A percentile compares a stretch with the other conserved stretches of the same genome.
phyloP scores from a whole-genome alignment of 2,888 invertebrate species.

The Drosophila siamana region DNA sequence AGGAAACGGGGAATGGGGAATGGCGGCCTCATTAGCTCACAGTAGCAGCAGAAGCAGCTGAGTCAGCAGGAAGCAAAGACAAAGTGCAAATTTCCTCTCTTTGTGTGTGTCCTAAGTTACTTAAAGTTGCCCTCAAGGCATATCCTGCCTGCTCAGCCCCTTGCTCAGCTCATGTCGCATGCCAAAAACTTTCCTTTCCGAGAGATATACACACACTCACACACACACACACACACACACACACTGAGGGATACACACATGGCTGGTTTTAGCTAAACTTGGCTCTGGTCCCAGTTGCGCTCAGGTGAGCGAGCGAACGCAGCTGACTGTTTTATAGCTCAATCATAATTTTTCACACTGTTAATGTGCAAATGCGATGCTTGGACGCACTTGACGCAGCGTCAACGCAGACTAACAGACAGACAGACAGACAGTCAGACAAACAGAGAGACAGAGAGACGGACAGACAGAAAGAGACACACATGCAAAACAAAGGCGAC shows the following conservation, averaged over 20 bases:
- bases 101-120: slow-evolving; percentile 46
- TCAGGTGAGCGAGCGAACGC: slow-evolving; percentile 48
- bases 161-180: slow-evolving; percentile 24
- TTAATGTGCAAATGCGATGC: slow-evolving; percentile 78
- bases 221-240: slow-evolving; percentile 6
- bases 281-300: slow-evolving; percentile 15
- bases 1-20: not conserved
- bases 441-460: slow-evolving; percentile 13
- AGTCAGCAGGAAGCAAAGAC: slow-evolving; percentile 64
- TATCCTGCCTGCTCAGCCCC: slow-evolving; percentile 24
- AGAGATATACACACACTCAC: slow-evolving; percentile 10
- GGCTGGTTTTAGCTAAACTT: slow-evolving; percentile 34
- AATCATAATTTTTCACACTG: slow-evolving; percentile 82
- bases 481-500: slow-evolving; percentile 28
- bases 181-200: slow-evolving; percentile 41
- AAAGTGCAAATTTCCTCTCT: slow-evolving; percentile 74
- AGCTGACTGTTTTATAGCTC: slow-evolving; percentile 82
- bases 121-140: slow-evolving; percentile 47
- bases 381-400: slow-evolving; percentile 42
- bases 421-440: slow-evolving; percentile 1
- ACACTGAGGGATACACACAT: not conserved
- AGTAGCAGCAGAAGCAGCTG: slow-evolving; percentile 36
- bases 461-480: slow-evolving; percentile 13
- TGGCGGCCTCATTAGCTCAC: slow-evolving; percentile 56
- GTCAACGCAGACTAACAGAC: slow-evolving; percentile 15